A percentile compares a stretch with the other conserved stretches of the same genome.
phyloP scores from a whole-genome alignment of 2,888 invertebrate species.

The Polietes domitor region DNA sequence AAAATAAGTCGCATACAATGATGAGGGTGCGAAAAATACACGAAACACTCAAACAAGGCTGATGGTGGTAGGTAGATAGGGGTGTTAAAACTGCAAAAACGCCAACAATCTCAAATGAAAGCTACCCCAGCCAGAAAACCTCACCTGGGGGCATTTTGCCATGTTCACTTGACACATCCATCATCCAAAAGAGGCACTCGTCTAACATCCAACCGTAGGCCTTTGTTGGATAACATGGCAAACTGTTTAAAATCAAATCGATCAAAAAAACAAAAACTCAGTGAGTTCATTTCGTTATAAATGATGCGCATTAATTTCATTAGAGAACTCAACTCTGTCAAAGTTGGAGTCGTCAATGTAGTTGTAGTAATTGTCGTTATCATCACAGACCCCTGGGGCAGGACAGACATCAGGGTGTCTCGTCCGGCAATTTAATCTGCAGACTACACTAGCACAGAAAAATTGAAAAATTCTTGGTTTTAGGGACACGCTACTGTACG shows the following conservation, averaged over 20 bases:
- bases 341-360: not conserved
- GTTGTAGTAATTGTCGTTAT: conserved; percentile 2
- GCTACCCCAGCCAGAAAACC: not conserved
- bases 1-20: no score
- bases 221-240: conserved; percentile 14
- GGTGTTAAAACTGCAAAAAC: conserved; percentile 6
- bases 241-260: conserved; percentile 24
- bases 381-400: no score
- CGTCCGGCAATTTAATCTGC: no score
- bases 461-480: no score
- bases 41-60: no score
- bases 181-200: not conserved
- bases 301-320: conserved; percentile 12
- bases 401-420: not conserved
- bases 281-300: not conserved
- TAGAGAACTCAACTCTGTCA: not conserved
- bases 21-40: no score
- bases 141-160: conserved; percentile 18
- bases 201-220: not conserved
- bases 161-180: conserved; percentile 21
- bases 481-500: no score
- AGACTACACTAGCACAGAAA: no score
- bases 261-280: not conserved
- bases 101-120: not conserved
- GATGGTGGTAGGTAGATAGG: not conserved